Percentiles rank a stretch among this genome's conserved stretches.
Evolutionary conservation across 1,140 invertebrate genomes (phyloP).

Genomic region (Physella acuta): DNA sequence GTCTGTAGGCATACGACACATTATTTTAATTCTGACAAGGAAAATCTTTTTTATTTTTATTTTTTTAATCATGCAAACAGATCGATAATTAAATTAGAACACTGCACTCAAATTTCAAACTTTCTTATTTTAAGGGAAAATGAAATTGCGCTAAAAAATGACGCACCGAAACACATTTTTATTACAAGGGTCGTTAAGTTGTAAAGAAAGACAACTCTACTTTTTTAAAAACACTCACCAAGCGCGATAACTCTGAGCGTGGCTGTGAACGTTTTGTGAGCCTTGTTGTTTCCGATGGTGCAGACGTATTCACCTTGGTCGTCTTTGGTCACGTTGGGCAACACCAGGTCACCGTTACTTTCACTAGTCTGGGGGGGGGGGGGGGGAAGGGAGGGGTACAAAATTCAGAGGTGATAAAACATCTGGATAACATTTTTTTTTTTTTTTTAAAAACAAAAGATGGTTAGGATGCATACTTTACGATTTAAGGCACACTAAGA

Average conservation of each 20-base stretch:
- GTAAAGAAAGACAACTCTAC: not conserved
- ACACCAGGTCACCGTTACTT: not conserved
- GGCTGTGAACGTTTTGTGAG: conserved; percentile 19
- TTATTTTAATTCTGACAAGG: not conserved
- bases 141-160: not conserved
- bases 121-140: not conserved
- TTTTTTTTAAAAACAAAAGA: no score
- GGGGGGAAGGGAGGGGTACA: not conserved
- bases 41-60: not conserved
- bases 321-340: conserved; percentile 31
- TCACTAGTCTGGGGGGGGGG: not conserved
- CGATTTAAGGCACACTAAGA: no score
- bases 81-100: not conserved
- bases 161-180: not conserved
- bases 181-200: not conserved
- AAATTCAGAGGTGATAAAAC: no score
- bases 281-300: conserved; percentile 23
- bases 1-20: not conserved
- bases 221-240: not conserved
- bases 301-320: conserved; percentile 30
- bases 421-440: no score
- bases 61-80: not conserved
- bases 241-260: conserved; percentile 18
- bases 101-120: not conserved
- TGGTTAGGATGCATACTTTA: no score